These are phyloP conservation scores for Cheilosia pagana DNA, from an alignment of 2,888 invertebrate genomes.

Conservation along the genomic window DNA sequence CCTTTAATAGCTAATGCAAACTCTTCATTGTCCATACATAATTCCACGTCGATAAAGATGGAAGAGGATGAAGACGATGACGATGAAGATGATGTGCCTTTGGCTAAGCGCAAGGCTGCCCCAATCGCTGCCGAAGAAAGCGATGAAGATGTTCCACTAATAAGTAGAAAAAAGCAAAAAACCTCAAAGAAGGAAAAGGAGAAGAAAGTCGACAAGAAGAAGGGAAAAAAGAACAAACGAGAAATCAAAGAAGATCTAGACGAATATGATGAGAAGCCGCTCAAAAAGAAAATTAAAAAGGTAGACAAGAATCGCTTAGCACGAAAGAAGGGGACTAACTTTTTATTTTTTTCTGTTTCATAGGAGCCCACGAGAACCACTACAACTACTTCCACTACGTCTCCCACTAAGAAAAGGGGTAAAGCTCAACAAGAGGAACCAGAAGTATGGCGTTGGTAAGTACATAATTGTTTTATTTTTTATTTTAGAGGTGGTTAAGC, in stretches of 20 bases:
- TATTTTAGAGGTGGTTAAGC: background rate
- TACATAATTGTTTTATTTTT: too few species aligned
- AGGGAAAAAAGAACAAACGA: conserved; percentile 83
- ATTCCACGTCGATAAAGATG: conserved; percentile 84
- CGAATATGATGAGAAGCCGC: conserved; percentile 85
- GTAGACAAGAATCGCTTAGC: conserved; percentile 61
- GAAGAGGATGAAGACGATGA: conserved; percentile 84
- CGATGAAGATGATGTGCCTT: conserved; percentile 81
- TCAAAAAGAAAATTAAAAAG: conserved; percentile 85
- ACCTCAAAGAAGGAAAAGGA: conserved; percentile 82
- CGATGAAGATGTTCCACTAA: conserved; percentile 89
- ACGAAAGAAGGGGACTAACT: background rate
- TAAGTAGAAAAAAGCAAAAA: conserved; percentile 88
- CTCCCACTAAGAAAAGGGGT: conserved; percentile 87
- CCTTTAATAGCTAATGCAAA: conserved; percentile 86
- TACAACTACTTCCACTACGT: conserved; percentile 67
- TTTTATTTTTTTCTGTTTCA: conserved; percentile 76
- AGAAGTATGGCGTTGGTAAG: conserved; percentile 96
- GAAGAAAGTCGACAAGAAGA: conserved; percentile 82
- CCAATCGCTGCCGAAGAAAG: conserved; percentile 80
- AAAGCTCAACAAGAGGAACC: conserved; percentile 90
- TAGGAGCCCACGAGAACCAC: conserved; percentile 59
- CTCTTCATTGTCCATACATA: conserved; percentile 87
- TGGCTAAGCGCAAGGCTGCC: conserved; percentile 83
- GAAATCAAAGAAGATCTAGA: conserved; percentile 85